These are phyloP conservation scores for Leptopilina drosophilae DNA, from an alignment of 2,888 invertebrate species.

Conservation along the genomic window DNA sequence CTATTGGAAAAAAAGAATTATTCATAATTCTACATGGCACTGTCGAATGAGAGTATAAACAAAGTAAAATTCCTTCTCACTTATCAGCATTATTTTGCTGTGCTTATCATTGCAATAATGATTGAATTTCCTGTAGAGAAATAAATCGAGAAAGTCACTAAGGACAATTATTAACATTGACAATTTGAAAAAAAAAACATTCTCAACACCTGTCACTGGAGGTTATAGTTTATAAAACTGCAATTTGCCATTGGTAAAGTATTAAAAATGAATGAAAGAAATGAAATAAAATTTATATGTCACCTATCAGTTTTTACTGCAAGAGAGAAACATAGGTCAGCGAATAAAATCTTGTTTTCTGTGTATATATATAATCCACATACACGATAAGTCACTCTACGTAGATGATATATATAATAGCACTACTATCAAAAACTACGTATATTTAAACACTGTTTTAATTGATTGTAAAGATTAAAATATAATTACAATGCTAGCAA, in stretches of 20 bases:
- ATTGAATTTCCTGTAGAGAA: conserved; percentile 14
- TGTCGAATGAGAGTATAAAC: conserved; percentile 5
- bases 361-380: neutral
- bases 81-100: conserved; percentile 33
- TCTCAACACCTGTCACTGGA: neutral
- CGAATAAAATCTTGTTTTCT: conserved; percentile 17
- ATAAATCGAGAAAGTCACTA: neutral
- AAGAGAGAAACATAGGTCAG: conserved; percentile 27
- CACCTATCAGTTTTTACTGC: conserved; percentile 20
- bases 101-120: conserved; percentile 29
- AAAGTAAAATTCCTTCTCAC: conserved; percentile 3
- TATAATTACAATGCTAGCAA: conserved; percentile 12
- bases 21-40: neutral
- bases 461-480: conserved; percentile 19
- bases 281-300: neutral
- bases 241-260: conserved; percentile 6
- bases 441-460: conserved; percentile 4
- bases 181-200: conserved; percentile 3
- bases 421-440: conserved; percentile 2
- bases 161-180: conserved; percentile 13
- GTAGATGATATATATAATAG: neutral
- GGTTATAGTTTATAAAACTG: neutral
- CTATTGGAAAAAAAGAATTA: neutral
- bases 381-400: conserved; percentile 33
- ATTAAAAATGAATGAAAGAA: neutral